Base-by-base conservation (phyloP, 2,888 invertebrate genomes). In the Luffia ferchaultella region DNA sequence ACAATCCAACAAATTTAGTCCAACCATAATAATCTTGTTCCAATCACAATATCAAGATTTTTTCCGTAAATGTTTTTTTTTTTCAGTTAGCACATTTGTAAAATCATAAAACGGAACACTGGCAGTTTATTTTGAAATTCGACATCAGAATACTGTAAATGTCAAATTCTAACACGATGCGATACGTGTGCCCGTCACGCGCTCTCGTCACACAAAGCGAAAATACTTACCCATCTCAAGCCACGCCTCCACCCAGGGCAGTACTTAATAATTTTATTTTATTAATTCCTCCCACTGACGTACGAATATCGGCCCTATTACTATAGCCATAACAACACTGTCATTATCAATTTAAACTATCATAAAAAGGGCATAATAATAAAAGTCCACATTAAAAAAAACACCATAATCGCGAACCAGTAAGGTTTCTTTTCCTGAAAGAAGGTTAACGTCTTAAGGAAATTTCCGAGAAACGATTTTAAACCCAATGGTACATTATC, bases 301-400 rank as follows among this genome's bases (percentile, higher is more conserved):
- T 60, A 69, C 76, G 64, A 80, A 76, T 76, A 66, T 78, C 73
- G 70, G 67, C 80, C 68, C 68, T 80, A 78, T 75, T 68, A 65
- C 71, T 50, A 66, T 54, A 53, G 55, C 50, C 55, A 60, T 73
- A 78, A 72, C 65, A 70, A 65, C 60, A 59, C 63, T 63, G 58
- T 69, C 61, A 73, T 75, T 73, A 71, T 62, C 52, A 30, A 30
- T 12, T 30, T 30, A 30, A 7, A 30, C 12, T 12, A 30, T 12
- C 12, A 12, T 30, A 7, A 12, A 30, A 30, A 30, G 30, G 12
- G 3, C 30, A 3, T 30, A 30, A 30, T 3, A 7, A n/a, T n/a
- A n/a, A n/a, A n/a, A n/a, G n/a, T n/a, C n/a, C n/a, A n/a, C n/a
- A n/a, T n/a, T n/a, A n/a, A n/a, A n/a, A n/a, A n/a, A n/a, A n/a